Conservation (phyloP, 2,888 invertebrate species). For the Athalia circularis region DNA sequence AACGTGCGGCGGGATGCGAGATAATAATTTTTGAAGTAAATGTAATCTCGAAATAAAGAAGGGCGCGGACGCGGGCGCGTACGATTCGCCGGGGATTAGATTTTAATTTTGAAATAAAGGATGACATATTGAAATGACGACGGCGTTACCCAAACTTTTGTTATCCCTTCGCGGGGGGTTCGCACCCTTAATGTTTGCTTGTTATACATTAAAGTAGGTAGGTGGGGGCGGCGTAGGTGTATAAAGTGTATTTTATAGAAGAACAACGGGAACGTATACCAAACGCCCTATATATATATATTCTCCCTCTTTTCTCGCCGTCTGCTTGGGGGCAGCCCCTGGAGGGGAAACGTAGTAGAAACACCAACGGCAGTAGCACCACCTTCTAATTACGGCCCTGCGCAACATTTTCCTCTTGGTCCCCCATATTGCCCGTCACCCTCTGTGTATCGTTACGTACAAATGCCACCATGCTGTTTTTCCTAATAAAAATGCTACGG, state of each 20-base stretch:
- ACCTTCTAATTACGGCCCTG: constrained; percentile 69
- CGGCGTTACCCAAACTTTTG: constrained; percentile 53
- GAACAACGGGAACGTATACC: constrained; percentile 8
- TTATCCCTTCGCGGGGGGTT: constrained; percentile 54
- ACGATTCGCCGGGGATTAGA: constrained; percentile 67
- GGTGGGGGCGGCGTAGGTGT: neutral
- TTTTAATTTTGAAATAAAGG: constrained; percentile 73
- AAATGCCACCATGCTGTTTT: constrained; percentile 69
- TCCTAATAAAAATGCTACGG: constrained; percentile 70
- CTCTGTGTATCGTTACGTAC: constrained; percentile 67
- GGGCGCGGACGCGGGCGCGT: constrained; percentile 47
- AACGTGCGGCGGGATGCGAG: constrained; percentile 60
- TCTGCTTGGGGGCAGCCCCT: constrained; percentile 34
- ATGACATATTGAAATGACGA: constrained; percentile 70
- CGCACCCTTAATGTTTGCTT: constrained; percentile 18
- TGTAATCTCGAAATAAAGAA: constrained; percentile 61
- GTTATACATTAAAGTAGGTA: neutral
- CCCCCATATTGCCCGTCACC: constrained; percentile 51
- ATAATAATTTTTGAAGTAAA: constrained; percentile 59
- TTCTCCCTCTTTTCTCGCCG: constrained; percentile 19
- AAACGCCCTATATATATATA: neutral
- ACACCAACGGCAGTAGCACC: constrained; percentile 59
- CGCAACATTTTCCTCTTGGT: constrained; percentile 54
- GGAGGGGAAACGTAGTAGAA: constrained; percentile 44
- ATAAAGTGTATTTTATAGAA: neutral